phyloP scores from a whole-genome alignment of 2,888 invertebrate genomes.

The Autographa pulchrina region DNA sequence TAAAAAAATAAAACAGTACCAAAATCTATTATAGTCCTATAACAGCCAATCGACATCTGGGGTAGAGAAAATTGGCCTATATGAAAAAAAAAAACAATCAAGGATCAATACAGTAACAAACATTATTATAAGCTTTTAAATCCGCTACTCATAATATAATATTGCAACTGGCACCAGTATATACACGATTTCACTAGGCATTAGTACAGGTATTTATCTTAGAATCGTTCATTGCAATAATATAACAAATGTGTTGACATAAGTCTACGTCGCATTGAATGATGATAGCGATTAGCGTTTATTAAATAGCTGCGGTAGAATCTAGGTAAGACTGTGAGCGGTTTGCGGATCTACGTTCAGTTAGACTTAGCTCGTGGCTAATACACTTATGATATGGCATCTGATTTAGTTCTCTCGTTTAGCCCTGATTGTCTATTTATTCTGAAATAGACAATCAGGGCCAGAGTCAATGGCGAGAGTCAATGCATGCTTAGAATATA shows the following conservation, averaged over 20 bases:
- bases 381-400: not conserved
- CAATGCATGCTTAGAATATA: not conserved
- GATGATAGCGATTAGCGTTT: not conserved
- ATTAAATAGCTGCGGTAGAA: not conserved
- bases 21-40: no score
- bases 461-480: no score
- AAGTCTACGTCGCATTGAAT: not conserved
- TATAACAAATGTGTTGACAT: conserved; percentile 1
- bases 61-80: no score
- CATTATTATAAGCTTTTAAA: no score
- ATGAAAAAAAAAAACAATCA: not conserved
- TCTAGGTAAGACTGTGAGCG: not conserved
- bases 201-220: not conserved
- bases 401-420: not conserved
- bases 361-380: not conserved
- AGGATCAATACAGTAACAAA: not conserved
- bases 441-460: no score
- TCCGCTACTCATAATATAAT: not conserved
- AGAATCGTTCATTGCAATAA: conserved; percentile 3
- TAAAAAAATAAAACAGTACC: no score
- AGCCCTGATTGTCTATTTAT: not conserved
- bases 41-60: no score
- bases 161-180: not conserved
- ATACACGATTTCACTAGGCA: not conserved
- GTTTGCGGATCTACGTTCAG: not conserved